Base-by-base conservation (phyloP, 1,140 invertebrate species). In the Lethocerus indicus region DNA sequence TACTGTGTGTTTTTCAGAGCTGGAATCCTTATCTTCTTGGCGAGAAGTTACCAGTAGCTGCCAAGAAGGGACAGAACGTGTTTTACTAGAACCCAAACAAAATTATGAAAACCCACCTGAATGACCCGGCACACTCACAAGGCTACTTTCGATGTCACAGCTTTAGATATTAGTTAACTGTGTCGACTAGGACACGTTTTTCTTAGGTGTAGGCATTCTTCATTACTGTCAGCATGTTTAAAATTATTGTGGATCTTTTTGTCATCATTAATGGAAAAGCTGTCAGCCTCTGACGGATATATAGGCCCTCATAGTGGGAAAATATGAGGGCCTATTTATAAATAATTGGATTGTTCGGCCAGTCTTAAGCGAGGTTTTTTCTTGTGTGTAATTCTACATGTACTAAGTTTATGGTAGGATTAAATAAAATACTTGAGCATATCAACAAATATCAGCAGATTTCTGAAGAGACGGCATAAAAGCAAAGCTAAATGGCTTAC, bases 21-120 rank as follows among this genome's bases (percentile, higher is more conserved):
- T 65, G 68, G 41, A 88, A 88, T 66, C 85, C 85, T 18, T 90
- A 76, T 56, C 71, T 89, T 48, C 70, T 68, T 56, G 85, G 84
- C 12, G 84, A 88, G 60, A 82, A 82, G 56, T 66, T 90, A 47
- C 85, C 85, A 14, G 82, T 88, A 50, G 86, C 86, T 28, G 86
- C 86, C 28, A 90, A 90, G 63, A 90, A 90, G 64, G 86, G 85
- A 57, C 76, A 78, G 58, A 74, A 83, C 35, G 52, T 59, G n/a
- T 45, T 32, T 12, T 41, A 54, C 47, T 56, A 51, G 49, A 28
- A n/a, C 24, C 21, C 2, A 41, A 14, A 1, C 26, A 39, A 14
- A 37, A 18, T 25, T 28, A 16, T n/a, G 32, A 21, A 7, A n/a
- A 26, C 29, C 28, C 13, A 27, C 24, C 24, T 48, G 20, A 25